Evolutionary conservation across 1,140 invertebrate genomes (phyloP).

Genomic region (Megalopta genalis): DNA sequence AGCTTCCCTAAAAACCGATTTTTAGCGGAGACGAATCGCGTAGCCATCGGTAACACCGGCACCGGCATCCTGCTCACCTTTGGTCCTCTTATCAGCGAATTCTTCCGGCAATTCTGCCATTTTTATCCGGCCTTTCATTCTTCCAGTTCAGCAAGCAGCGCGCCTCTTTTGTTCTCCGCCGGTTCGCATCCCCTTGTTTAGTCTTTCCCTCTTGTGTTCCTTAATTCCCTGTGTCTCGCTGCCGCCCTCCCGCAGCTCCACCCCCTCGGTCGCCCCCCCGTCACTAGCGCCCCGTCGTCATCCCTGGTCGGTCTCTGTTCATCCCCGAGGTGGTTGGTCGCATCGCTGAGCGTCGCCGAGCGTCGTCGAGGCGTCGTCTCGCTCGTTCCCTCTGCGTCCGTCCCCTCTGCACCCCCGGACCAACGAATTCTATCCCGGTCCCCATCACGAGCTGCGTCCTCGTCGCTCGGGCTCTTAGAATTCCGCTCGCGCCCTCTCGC

Average conservation of each 20-base stretch:
- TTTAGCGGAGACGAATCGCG: too few relatives aligned
- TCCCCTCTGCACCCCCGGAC: background rate
- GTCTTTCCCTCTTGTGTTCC: background rate
- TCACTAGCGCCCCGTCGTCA: background rate
- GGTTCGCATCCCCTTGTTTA: slow-evolving; percentile 2
- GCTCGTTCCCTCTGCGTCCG: slow-evolving; percentile 13
- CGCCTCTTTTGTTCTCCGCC: background rate
- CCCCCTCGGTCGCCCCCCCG: too few relatives aligned
- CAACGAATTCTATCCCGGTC: background rate
- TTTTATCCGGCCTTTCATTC: slow-evolving; percentile 27
- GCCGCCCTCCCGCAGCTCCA: too few relatives aligned
- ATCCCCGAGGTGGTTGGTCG: background rate
- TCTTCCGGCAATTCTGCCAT: background rate
- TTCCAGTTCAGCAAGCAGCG: background rate
- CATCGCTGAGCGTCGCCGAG: background rate
- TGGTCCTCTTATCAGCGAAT: slow-evolving; percentile 6
- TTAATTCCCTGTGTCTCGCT: slow-evolving; percentile 8
- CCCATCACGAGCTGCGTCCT: background rate
- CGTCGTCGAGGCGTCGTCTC: slow-evolving; percentile 1
- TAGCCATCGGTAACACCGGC: background rate
- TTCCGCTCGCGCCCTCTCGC: slow-evolving; percentile 1
- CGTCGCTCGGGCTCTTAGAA: slow-evolving; percentile 24
- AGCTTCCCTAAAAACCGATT: too few relatives aligned
- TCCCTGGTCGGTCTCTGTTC: background rate
- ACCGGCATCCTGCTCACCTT: background rate